Evolutionary conservation across 2,888 invertebrate genomes (phyloP), one percentile per base, ranked within the genome.

Genomic region (Trichogramma dendrolimi): DNA sequence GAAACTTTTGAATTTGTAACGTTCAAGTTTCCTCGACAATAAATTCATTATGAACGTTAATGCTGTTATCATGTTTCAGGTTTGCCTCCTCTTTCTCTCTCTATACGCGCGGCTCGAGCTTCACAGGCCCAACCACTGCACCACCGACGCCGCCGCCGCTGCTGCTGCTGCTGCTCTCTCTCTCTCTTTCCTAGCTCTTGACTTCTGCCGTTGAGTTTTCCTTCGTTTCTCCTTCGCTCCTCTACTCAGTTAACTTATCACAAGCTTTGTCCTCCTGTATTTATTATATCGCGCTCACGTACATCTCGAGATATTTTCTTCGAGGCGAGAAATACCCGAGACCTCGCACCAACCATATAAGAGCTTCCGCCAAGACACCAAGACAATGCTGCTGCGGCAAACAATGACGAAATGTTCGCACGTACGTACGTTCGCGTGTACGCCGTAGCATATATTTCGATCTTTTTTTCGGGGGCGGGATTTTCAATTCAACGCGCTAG

Each of bases 1-100:
- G 63, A 67, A 67, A 68, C 67, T 68, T 66, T 62, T 55, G 63
- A 59, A 64, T 67, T 65, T 66, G 68, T 65, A 66, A 66, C 62
- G 63, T 67, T 63, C 50, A 66, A 67, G 68, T 64, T 66, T 62
- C 69, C 69, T 67, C 27, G 64, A 64, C 71, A 70, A 72, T 73
- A 71, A 73, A 71, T 72, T 69, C 68, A 71, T 71, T 71, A 70
- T 62, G 65, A 58, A 47, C 63, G 60, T 61, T 72, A 73, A 73
- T 72, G 72, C 70, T 68, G 71, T 73, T 72, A 71, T 69, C 72
- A 63, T 71, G 73, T 73, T 72, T 48, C 59, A 52, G 44, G 60
- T 68, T 64, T 27, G 27, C 27, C 27, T 27, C 39, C 60, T 40
- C 67, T 59, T 58, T 51, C 55, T 58, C 38, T 39, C 27, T 44